A percentile compares a stretch with the other conserved stretches of the same genome.
phyloP scores from a whole-genome alignment of 1,140 invertebrate genomes.

The Aphaenogaster floridana region DNA sequence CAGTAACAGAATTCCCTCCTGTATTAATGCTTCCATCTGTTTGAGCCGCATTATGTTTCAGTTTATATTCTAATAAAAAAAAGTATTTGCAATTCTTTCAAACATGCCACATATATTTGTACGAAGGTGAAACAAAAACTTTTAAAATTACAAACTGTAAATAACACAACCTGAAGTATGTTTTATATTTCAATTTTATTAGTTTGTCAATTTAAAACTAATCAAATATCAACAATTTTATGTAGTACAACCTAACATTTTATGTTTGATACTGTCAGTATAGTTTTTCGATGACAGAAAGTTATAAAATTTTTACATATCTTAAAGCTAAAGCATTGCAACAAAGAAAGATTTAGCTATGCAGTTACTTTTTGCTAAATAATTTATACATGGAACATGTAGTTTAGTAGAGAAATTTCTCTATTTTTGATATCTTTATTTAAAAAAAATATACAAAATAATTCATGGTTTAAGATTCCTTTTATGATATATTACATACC shows the following conservation, averaged over 20 bases:
- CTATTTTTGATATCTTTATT: conserved; percentile 62
- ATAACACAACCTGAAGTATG: not conserved
- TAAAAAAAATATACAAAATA: conserved; percentile 68
- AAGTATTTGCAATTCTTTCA: not conserved
- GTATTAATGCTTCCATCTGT: not conserved
- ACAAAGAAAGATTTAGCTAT: conserved; percentile 10
- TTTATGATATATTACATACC: conserved; percentile 46
- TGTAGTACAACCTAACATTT: conserved; percentile 3
- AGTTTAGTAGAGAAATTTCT: conserved; percentile 5
- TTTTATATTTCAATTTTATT: conserved; percentile 3
- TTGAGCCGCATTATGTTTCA: not conserved
- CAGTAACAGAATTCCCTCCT: not conserved
- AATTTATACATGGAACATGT: conserved; percentile 33
- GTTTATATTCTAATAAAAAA: not conserved
- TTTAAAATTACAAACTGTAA: not conserved
- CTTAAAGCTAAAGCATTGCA: conserved; percentile 24
- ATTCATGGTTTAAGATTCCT: conserved; percentile 37
- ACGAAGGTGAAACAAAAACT: no score
- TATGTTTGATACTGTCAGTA: not conserved
- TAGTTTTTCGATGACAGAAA: not conserved
- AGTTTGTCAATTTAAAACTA: not conserved
- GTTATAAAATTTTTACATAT: not conserved
- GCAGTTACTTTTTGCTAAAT: conserved; percentile 17
- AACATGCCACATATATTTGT: no score
- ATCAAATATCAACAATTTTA: not conserved